Base-by-base conservation (phyloP, 2,888 invertebrate species). In the Melieria omissa region DNA sequence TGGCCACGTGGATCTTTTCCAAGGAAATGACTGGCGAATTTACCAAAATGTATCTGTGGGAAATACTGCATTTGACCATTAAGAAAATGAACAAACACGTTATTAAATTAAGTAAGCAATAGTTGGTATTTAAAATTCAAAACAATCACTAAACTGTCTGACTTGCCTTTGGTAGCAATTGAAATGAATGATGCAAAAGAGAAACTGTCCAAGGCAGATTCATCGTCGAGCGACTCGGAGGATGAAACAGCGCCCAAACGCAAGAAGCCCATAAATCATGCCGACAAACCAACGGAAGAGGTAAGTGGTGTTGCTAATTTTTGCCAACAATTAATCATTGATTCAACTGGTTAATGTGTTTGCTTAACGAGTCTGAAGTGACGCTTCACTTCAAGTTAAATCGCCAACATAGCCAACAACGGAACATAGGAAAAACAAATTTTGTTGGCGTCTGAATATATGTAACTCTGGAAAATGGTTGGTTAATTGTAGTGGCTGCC, bases 1-100 rank as follows among this genome's bases (percentile, higher is more conserved):
- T 99, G 12, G 98, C 98, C 62, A 97, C 96, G 78, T 99, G 98
- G 98, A 93, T 98, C 75, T 99, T 99, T 88, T 95, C 97, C 5
- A 95, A 95, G 87, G 95, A 95, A 85, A 97, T 98, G 97, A 90
- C 92, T 16, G 88, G 91, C 0, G 95, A 94, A 87, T 98, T 98
- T 86, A 97, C 97, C 0, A 96, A 96, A 87, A 91, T 93, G 82
- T 98, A 96, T 86, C 90, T 98, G 29, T 99, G 99, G 98, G 99
- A 99, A 88, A 93, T 99, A 73, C 89, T 99, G 68, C 97, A 98
- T 87, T 88, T 96, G 73, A 98, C 98, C 4, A 96, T 99, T 65
- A 94, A 95, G 80, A 98, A 98, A 88, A 97, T 98, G 94, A 97
- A 96, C 84, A 95, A 95, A 83, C 96, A 97, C 82, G 97, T 98